phyloP scores from a whole-genome alignment of 2,888 invertebrate species.

The Metacarcinus magister region DNA sequence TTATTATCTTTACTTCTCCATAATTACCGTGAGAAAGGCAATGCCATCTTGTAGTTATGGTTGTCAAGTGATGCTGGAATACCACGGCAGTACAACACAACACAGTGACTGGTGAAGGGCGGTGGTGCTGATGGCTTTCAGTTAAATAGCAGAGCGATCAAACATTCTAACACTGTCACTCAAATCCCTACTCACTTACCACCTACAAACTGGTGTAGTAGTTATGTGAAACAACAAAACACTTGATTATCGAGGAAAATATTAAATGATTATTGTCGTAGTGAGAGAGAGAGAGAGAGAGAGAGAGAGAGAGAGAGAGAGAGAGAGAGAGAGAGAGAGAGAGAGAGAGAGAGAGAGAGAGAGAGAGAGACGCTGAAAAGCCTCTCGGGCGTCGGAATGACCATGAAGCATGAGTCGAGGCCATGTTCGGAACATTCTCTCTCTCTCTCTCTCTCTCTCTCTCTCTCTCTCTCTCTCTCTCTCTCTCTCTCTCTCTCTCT shows the following conservation, averaged over 20 bases:
- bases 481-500: conserved; percentile 27
- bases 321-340: background rate
- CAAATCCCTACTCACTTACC: background rate
- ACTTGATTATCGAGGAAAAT: no score
- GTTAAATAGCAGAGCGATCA: background rate
- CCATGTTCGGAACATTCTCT: no score
- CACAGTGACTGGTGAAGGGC: background rate
- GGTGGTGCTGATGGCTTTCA: background rate
- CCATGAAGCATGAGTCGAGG: background rate
- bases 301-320: background rate
- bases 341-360: no score
- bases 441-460: conserved; percentile 39
- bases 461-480: conserved; percentile 38
- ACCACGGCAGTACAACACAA: background rate
- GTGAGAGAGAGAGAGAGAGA: background rate
- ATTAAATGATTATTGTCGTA: background rate
- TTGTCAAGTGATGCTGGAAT: background rate
- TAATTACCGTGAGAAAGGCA: background rate
- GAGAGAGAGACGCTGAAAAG: no score
- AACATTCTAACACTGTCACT: background rate
- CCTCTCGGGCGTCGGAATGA: background rate
- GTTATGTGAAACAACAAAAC: no score
- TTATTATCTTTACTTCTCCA: background rate
- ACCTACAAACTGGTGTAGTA: background rate
- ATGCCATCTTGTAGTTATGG: background rate